phyloP scores from a whole-genome alignment of 1,140 invertebrate genomes.

The Propsilocerus akamusi region DNA sequence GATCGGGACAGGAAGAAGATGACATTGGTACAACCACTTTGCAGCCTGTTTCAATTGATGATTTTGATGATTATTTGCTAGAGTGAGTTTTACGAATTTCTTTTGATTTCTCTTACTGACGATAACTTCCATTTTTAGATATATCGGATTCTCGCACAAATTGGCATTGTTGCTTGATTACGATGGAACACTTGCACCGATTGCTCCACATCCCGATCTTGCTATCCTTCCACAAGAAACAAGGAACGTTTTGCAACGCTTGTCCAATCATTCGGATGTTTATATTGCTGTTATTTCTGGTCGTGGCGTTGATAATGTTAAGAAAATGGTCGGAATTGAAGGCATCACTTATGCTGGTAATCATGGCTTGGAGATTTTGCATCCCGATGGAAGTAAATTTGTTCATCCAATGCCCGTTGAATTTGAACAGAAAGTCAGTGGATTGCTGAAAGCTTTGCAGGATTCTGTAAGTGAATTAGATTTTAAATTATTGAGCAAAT shows the following conservation, averaged over 20 bases:
- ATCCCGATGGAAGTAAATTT: slow-evolving; percentile 78
- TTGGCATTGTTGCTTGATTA: slow-evolving; percentile 72
- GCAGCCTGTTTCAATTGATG: slow-evolving; percentile 68
- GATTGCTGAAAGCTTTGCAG: slow-evolving; percentile 57
- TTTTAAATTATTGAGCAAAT: not conserved
- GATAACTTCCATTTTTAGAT: slow-evolving; percentile 29
- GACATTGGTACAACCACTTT: slow-evolving; percentile 62
- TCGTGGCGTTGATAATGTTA: slow-evolving; percentile 70
- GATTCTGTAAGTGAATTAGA: slow-evolving; percentile 40
- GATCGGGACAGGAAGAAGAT: slow-evolving; percentile 57
- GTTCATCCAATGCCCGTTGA: slow-evolving; percentile 78
- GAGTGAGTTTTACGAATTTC: slow-evolving; percentile 35
- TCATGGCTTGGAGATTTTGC: slow-evolving; percentile 74
- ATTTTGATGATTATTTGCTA: slow-evolving; percentile 69
- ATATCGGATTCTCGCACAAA: slow-evolving; percentile 70
- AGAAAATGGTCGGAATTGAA: slow-evolving; percentile 76
- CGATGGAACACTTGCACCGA: slow-evolving; percentile 74
- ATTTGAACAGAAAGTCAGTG: slow-evolving; percentile 60
- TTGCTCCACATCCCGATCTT: slow-evolving; percentile 74
- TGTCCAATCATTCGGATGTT: slow-evolving; percentile 73
- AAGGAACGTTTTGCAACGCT: slow-evolving; percentile 60
- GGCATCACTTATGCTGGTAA: slow-evolving; percentile 82
- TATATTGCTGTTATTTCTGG: slow-evolving; percentile 79
- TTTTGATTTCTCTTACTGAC: not conserved
- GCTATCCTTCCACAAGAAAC: slow-evolving; percentile 69